Evolutionary conservation across 2,888 invertebrate genomes (phyloP), one percentile per base, ranked within the genome.

Genomic region (Geophilus truncorum): DNA sequence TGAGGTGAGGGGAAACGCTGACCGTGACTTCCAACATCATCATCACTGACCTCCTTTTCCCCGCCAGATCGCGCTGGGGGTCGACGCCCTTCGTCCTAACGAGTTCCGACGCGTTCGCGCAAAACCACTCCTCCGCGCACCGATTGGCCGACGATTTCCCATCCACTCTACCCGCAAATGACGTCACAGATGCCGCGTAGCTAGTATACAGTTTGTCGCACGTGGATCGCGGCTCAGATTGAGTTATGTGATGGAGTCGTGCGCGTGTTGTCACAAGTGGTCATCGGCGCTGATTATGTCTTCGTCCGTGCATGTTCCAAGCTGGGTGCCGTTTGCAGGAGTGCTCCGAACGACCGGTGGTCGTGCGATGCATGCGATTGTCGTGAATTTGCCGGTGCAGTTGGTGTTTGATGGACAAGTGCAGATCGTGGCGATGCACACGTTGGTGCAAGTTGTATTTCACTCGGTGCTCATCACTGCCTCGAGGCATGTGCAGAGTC

Each of bases 161-260:
- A 18, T 18, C 1, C n/a, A n/a, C n/a, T 18, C 1, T 21, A 18
- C 18, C 18, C 51, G 51, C 51, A 51, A 51, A 51, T 51, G 18
- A 51, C 51, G 51, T 51, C 51, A 51, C 51, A 4, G 1, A 1
- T 3, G 51, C 51, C 15, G 7, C 15, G 7, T n/a, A 1, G 7
- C 51, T 2, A 7, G 0, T n/a, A n/a, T n/a, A n/a, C n/a, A n/a
- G n/a, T n/a, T n/a, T n/a, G n/a, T n/a, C 51, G 51, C 70, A 70
- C 70, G 70, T 70, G 70, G 28, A 70, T 25, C 10, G 70, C 3
- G 3, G 15, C 25, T 70, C 70, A 70, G 70, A 28, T 70, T 70
- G 70, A 70, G 70, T 70, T 23, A 70, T 70, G 70, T 25, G 70
- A 70, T 70, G 70, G 70, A 70, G 70, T 25, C 70, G 70, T 70